Evolutionary conservation across 2,888 invertebrate species (phyloP), one percentile per base, ranked within the genome.

Genomic region (Ormyrus pomaceus): DNA sequence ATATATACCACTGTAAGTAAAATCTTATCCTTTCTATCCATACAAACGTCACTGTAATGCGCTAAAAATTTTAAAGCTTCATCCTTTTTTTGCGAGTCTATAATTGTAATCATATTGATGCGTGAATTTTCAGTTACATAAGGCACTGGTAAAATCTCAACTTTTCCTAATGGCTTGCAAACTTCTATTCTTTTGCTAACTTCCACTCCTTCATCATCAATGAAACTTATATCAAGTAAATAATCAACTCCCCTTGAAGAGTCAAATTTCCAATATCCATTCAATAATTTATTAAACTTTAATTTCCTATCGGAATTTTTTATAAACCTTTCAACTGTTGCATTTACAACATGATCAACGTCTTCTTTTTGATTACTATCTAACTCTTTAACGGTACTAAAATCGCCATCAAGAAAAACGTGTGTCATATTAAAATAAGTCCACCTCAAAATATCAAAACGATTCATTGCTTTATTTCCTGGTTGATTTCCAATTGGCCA

Each of bases 41-140:
- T 94, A 85, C 95, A 95, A 6, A 93, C 92, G 82, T 93, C 91
- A 69, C 95, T 94, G 90, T 96, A 97, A 78, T 94, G 93, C 53
- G 93, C 92, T 73, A 98, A 92, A 91, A 97, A 96, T 50, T 92
- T 92, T 45, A 93, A 88, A 5, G 94, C 94, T 72, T 94, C 93
- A 2, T 91, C 89, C 46, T 91, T 91, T 85, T 93, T 92, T 77
- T 90, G 89, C 86, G 93, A 91, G 87, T 93, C 93, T 5, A 96
- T 92, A 0, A 95, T 94, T 83, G 98, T 91, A 84, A 98, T 91
- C 83, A 98, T 92, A 79, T 95, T 94, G 5, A 98, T 93, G 83
- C 96, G 93, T 6, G 95, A 95, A 90, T 95, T 96, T 92, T 99
- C 99, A 0, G 98, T 99, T 0, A 99, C 98, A 91, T 98, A 99